These are phyloP conservation scores for Acanthoscelides obtectus DNA, from an alignment of 2,888 invertebrate genomes.

Conservation along the genomic window DNA sequence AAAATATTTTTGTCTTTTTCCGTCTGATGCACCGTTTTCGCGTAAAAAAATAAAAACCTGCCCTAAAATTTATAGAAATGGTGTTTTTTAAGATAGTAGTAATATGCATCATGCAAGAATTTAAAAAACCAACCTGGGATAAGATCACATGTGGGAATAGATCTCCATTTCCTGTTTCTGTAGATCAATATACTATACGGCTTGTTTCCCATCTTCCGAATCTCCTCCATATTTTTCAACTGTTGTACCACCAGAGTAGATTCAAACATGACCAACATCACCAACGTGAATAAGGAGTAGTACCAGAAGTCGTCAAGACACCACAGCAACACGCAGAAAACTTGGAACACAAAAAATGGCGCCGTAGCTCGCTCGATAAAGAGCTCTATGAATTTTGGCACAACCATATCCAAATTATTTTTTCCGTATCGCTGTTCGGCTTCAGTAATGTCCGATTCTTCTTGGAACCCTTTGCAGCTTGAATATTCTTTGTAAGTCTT, in stretches of 20 bases:
- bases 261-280: conserved; percentile 95
- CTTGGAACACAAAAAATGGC: conserved; percentile 99
- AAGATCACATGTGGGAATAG: conserved; percentile 78
- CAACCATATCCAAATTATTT: conserved; percentile 83
- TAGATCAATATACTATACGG: conserved; percentile 89
- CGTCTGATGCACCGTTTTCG: no score
- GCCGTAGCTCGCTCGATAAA: conserved; percentile 98
- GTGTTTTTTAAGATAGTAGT: no score
- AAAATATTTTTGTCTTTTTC: no score
- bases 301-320: conserved; percentile 99
- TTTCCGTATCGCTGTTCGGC: conserved; percentile 83
- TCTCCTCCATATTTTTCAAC: conserved; percentile 95
- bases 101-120: background rate
- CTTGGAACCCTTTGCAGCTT: conserved; percentile 82
- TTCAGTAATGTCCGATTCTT: conserved; percentile 70
- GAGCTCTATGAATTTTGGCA: conserved; percentile 94
- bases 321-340: conserved; percentile 98
- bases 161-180: conserved; percentile 85
- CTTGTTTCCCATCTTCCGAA: conserved; percentile 98
- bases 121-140: conserved; percentile 54
- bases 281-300: conserved; percentile 92
- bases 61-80: no score
- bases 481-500: conserved; percentile 66
- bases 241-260: conserved; percentile 98
- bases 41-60: no score